Evolutionary conservation across 1,140 invertebrate genomes (phyloP), one percentile per base, ranked within the genome.

Genomic region (Drosophila repletoides): DNA sequence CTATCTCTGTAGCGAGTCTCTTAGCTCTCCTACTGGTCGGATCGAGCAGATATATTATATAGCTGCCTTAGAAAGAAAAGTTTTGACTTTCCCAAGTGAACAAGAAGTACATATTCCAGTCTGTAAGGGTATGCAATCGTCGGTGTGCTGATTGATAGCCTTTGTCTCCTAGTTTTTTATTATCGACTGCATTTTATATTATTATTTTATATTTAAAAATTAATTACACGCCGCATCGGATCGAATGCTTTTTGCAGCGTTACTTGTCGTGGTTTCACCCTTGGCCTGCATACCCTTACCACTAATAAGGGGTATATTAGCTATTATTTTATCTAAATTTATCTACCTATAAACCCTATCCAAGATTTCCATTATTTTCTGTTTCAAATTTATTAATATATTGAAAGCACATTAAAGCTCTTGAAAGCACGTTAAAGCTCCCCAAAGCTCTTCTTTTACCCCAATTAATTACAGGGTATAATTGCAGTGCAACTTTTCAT

Each of bases 141-240:
- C n/a, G n/a, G n/a, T n/a, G n/a, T n/a, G n/a, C n/a, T n/a, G n/a
- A n/a, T n/a, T n/a, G n/a, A n/a, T n/a, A n/a, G n/a, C n/a, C n/a
- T n/a, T n/a, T n/a, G n/a, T n/a, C n/a, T n/a, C n/a, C n/a, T 46
- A 40, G 15, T 65, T 36, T 24, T 66, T 45, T 61, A 43, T 74
- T 74, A 76, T 76, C 53, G 56, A 66, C 51, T 66, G 69, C 69
- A 43, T 77, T 83, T 52, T 34, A 33, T 58, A 28, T 51, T 73
- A 72, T 72, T 83, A 83, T 76, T 76, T 77, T 77, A n/a, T 77
- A 77, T 83, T 83, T 77, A 77, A 83, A 83, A 83, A 83, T 83
- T 84, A 83, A 83, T 83, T 83, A 83, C 60, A 74, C 58, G 79
- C 79, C 79, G 55, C 64, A 61, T 51, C 61, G 53, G 29, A 65